Evolutionary conservation across 2,797 vertebrate species (phyloP).

Genomic region (Dermochelys coriacea): DNA sequence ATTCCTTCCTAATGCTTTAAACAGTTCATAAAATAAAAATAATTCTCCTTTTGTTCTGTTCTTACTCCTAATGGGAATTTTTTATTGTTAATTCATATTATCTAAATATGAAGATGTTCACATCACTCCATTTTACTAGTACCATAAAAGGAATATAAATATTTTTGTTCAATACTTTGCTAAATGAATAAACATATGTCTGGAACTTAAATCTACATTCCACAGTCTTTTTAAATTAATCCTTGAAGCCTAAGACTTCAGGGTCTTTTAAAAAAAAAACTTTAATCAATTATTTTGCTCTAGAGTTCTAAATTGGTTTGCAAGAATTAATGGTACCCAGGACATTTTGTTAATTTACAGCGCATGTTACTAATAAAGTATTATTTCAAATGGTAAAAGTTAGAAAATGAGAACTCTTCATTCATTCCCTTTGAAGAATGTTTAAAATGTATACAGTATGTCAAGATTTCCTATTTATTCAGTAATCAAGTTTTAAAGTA

Average conservation of each 20-base stretch:
- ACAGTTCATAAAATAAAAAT: neutral
- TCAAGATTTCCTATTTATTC: neutral
- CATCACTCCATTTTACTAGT: slow-evolving; percentile 15
- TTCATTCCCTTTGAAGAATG: neutral
- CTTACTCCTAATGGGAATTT: neutral
- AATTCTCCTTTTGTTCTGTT: neutral
- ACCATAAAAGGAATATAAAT: neutral
- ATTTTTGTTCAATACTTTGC: neutral
- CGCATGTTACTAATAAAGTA: accelerated
- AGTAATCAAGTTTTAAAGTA: neutral
- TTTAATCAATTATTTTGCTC: neutral
- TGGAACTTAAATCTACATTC: neutral
- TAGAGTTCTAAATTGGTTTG: neutral
- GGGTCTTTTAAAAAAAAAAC: neutral
- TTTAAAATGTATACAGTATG: accelerated
- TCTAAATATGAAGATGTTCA: slow-evolving; percentile 12
- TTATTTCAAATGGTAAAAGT: neutral
- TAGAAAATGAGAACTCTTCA: neutral
- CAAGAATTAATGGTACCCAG: neutral
- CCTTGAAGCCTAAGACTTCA: neutral
- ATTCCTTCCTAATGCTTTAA: neutral
- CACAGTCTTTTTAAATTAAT: neutral
- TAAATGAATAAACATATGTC: neutral
- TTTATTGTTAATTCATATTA: slow-evolving; percentile 30
- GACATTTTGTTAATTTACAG: neutral